Conservation (phyloP, 1,140 invertebrate genomes). For the Scaptomyza hsui region DNA sequence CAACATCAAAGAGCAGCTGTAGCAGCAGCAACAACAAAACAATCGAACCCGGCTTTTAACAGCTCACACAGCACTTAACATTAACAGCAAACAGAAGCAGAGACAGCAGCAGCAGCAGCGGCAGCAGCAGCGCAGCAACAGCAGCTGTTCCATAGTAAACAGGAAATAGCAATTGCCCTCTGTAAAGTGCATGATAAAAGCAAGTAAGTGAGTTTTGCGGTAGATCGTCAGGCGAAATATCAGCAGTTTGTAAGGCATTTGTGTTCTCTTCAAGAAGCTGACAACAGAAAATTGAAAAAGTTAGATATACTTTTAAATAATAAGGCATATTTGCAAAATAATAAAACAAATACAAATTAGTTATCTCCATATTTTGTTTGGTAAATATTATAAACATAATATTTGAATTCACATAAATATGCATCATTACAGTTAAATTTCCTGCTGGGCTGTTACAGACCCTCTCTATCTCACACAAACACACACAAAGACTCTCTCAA, state of each 20-base stretch:
- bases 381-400: too few relatives aligned
- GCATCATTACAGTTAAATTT: not conserved
- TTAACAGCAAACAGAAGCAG: slow-evolving; percentile 30
- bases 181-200: slow-evolving; percentile 4
- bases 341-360: too few relatives aligned
- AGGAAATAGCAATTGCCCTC: slow-evolving; percentile 30
- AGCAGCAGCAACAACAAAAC: slow-evolving; percentile 10
- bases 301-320: not conserved
- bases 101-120: slow-evolving; percentile 7
- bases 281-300: too few relatives aligned
- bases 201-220: slow-evolving; percentile 22
- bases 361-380: too few relatives aligned
- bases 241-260: not conserved
- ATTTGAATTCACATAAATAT: too few relatives aligned
- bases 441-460: slow-evolving; percentile 20
- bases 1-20: slow-evolving; percentile 10
- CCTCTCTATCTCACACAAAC: slow-evolving; percentile 4
- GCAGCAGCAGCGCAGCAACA: slow-evolving; percentile 7
- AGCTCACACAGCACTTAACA: slow-evolving; percentile 43
- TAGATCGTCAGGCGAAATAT: not conserved
- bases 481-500: slow-evolving; percentile 18
- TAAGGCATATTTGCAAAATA: too few relatives aligned
- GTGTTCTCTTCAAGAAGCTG: too few relatives aligned
- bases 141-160: slow-evolving; percentile 31
- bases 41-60: slow-evolving; percentile 43